These are phyloP conservation scores for Watersipora subatra DNA, from an alignment of 1,140 invertebrate species.

Conservation along the genomic window DNA sequence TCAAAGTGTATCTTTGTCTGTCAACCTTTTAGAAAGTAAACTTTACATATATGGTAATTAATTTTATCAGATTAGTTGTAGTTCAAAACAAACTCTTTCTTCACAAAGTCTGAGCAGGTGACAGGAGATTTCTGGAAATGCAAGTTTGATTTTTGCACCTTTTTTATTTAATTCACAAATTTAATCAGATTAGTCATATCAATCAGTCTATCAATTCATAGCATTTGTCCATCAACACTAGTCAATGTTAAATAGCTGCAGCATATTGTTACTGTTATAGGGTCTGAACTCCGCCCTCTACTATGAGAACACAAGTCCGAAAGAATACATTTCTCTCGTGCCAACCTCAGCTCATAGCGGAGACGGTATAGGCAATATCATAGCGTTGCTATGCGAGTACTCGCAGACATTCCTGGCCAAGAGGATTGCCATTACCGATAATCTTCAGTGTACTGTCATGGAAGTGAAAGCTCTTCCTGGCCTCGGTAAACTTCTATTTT, in stretches of 20 bases:
- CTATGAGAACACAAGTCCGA: constrained; percentile 86
- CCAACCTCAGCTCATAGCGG: constrained; percentile 92
- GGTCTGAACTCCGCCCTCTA: constrained; percentile 87
- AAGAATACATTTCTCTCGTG: constrained; percentile 83
- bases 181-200: too few species aligned
- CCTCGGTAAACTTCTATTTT: constrained; percentile 50
- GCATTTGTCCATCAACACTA: too few species aligned
- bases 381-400: constrained; percentile 79
- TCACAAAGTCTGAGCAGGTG: too few species aligned
- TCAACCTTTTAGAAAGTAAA: too few species aligned
- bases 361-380: constrained; percentile 96
- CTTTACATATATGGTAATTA: too few species aligned
- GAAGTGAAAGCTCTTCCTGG: constrained; percentile 97
- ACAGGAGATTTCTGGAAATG: too few species aligned
- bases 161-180: too few species aligned
- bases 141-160: too few species aligned
- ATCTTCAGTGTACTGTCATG: constrained; percentile 89
- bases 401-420: constrained; percentile 82
- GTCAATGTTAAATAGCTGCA: background rate
- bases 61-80: too few species aligned
- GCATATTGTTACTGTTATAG: constrained; percentile 37
- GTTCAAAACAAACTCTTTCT: too few species aligned
- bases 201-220: too few species aligned
- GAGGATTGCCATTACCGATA: constrained; percentile 77
- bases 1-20: too few species aligned